A percentile compares a stretch with the other conserved stretches of the same genome.
Evolutionary conservation across 2,797 vertebrate species (phyloP).

Genomic region (Meriones psammophilus): DNA sequence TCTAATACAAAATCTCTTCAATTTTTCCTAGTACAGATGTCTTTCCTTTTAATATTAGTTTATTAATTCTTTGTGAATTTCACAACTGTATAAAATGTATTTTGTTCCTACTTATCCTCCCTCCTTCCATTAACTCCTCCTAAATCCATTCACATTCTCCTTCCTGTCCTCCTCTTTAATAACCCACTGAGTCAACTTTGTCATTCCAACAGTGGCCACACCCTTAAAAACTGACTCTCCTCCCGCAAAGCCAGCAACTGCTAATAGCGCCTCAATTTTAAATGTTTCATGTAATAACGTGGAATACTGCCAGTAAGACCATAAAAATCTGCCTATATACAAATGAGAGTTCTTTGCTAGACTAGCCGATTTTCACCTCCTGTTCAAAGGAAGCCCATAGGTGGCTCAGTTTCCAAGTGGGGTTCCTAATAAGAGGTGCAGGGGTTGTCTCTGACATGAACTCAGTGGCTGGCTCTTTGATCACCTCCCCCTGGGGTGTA

Average conservation of each 20-base stretch:
- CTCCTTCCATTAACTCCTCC: neutral
- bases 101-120: no score
- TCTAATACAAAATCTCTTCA: neutral
- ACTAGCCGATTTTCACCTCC: neutral
- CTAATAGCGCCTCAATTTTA: neutral
- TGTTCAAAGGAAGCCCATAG: no score
- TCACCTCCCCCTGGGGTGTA: no score
- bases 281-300: conserved; percentile 45
- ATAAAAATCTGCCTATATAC: neutral
- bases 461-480: no score
- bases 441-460: no score
- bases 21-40: neutral
- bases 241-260: neutral
- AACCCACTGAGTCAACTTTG: neutral
- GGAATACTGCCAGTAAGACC: neutral
- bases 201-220: neutral
- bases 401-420: no score
- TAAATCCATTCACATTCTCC: no score
- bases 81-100: neutral
- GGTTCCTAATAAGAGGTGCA: no score
- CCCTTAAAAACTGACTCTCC: neutral
- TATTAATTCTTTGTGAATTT: neutral
- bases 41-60: neutral
- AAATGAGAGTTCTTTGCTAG: conserved; percentile 18
- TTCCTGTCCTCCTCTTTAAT: neutral